phyloP scores from a whole-genome alignment of 2,888 invertebrate species.

The Spodoptera exigua region DNA sequence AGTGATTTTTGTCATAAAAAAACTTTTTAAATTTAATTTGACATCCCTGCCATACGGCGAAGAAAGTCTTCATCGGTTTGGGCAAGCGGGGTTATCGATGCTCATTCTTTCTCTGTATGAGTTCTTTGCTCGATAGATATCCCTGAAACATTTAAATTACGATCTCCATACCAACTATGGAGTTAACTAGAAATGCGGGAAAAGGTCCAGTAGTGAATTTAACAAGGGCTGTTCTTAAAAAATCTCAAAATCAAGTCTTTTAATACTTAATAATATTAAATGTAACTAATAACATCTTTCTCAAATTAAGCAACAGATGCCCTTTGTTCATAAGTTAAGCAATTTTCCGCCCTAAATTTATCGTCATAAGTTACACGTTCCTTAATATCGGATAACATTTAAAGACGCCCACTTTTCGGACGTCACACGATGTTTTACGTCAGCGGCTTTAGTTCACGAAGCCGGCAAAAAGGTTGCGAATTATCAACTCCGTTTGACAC shows the following conservation, averaged over 20 bases:
- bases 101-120: too few species aligned
- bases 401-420: background rate
- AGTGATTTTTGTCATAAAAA: conserved; percentile 9
- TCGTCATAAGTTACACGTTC: conserved; percentile 15
- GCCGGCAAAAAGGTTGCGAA: conserved; percentile 18
- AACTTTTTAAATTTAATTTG: conserved; percentile 1
- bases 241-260: too few species aligned
- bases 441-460: conserved; percentile 29
- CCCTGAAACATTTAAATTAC: too few species aligned
- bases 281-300: too few species aligned
- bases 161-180: too few species aligned
- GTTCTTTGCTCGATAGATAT: too few species aligned
- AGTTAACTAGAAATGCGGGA: too few species aligned
- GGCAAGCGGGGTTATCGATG: too few species aligned
- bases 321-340: conserved; percentile 20
- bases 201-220: too few species aligned
- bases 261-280: too few species aligned
- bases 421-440: conserved; percentile 25
- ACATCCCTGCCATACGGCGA: conserved; percentile 3
- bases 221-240: too few species aligned
- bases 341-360: conserved; percentile 25
- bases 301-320: conserved; percentile 10
- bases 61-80: too few species aligned
- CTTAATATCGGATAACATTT: background rate
- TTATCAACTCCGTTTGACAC: conserved; percentile 22